Percentiles rank a stretch among this genome's conserved stretches.
Conservation (phyloP, 2,888 invertebrate species). For the Agrotis exclamationis region DNA sequence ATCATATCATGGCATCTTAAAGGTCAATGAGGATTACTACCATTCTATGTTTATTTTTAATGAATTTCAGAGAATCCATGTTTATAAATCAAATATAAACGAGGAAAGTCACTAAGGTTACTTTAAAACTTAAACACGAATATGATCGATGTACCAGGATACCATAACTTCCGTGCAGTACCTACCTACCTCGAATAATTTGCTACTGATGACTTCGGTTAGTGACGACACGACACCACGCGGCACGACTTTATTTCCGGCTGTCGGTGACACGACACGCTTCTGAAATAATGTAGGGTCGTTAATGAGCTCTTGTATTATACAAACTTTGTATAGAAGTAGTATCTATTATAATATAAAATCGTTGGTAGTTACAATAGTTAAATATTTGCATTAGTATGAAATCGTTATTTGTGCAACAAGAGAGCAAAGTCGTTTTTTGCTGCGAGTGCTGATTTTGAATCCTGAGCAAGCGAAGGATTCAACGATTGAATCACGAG, state of each 20-base stretch:
- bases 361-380: too few relatives aligned
- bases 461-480: too few relatives aligned
- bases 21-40: neutral
- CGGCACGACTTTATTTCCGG: slow-evolving; percentile 61
- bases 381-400: neutral
- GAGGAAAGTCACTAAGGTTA: neutral
- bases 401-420: neutral
- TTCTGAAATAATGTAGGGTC: slow-evolving; percentile 48
- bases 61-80: neutral
- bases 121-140: slow-evolving; percentile 20
- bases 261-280: slow-evolving; percentile 55
- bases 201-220: slow-evolving; percentile 44
- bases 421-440: too few relatives aligned
- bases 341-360: neutral
- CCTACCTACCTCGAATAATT: slow-evolving; percentile 36
- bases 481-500: too few relatives aligned
- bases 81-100: neutral
- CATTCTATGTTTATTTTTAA: neutral
- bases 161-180: slow-evolving; percentile 35
- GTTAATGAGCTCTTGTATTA: slow-evolving; percentile 42
- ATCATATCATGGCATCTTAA: slow-evolving; percentile 1
- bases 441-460: too few relatives aligned
- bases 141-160: slow-evolving; percentile 36
- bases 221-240: slow-evolving; percentile 44
- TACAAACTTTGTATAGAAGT: slow-evolving; percentile 14